These are phyloP conservation scores for Macrophya alboannulata DNA, from an alignment of 2,888 invertebrate species.

Conservation along the genomic window DNA sequence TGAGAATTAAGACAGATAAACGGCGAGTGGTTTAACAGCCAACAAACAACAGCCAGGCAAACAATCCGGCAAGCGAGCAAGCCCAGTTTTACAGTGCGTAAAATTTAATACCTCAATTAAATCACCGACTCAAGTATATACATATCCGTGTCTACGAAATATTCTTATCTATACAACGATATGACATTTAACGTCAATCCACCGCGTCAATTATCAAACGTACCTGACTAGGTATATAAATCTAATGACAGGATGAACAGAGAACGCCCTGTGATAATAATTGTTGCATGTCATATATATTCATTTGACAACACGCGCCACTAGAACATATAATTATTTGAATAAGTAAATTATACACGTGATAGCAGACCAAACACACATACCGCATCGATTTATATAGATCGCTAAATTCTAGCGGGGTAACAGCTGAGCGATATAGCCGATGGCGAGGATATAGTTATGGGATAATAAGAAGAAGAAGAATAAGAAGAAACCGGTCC, in stretches of 20 bases:
- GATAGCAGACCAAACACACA: background rate
- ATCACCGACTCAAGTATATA: background rate
- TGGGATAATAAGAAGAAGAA: too few species aligned
- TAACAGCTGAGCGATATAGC: conserved; percentile 51
- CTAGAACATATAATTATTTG: background rate
- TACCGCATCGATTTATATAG: background rate
- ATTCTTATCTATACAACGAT: background rate
- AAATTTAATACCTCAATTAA: conserved; percentile 41
- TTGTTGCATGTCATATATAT: too few species aligned
- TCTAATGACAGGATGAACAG: too few species aligned
- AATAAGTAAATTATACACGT: background rate
- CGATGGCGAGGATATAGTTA: background rate
- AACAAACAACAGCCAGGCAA: background rate
- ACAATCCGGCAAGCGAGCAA: too few species aligned
- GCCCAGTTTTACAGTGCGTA: conserved; percentile 12
- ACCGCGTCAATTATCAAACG: too few species aligned
- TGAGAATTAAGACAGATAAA: conserved; percentile 18
- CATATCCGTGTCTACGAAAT: background rate
- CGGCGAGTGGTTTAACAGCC: conserved; percentile 24
- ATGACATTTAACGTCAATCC: conserved; percentile 1
- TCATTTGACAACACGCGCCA: background rate
- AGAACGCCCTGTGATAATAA: too few species aligned
- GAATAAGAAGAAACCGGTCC: conserved; percentile 38
- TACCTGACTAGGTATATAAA: too few species aligned
- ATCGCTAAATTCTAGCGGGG: conserved; percentile 12